Evolutionary conservation across 2,797 vertebrate species (phyloP).

Genomic region (Threskiornis aethiopicus): DNA sequence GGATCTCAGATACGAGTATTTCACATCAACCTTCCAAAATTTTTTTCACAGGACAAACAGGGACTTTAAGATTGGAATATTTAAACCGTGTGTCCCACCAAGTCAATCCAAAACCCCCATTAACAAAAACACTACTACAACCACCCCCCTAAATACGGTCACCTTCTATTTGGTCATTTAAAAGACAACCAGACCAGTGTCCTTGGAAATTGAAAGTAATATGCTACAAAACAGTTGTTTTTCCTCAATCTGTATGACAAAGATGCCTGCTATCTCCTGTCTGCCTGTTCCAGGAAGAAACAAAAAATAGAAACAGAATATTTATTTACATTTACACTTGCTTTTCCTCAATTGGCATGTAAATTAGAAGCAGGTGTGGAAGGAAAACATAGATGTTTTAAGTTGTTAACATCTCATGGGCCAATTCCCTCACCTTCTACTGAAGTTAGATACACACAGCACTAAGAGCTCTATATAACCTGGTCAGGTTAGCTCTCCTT

Average conservation of each 20-base stretch:
- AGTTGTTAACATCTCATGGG: not conserved
- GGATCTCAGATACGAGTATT: accelerated
- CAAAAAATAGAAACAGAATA: not conserved
- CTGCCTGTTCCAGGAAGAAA: not conserved
- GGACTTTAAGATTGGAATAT: not conserved
- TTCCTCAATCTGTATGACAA: accelerated
- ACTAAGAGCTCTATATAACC: not conserved
- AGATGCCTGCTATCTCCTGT: not conserved
- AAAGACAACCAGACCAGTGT: not conserved
- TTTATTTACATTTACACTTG: not conserved
- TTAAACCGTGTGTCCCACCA: not conserved
- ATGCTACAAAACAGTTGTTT: not conserved
- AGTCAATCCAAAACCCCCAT: not conserved
- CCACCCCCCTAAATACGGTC: not conserved
- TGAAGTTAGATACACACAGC: not conserved
- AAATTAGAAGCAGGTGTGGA: not conserved
- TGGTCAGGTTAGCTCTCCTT: not conserved
- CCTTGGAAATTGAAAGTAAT: not conserved
- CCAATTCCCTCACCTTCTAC: not conserved
- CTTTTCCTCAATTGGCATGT: not conserved
- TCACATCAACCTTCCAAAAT: not conserved
- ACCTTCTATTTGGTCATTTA: not conserved
- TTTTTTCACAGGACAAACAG: not conserved
- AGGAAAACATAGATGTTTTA: not conserved
- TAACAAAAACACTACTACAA: not conserved